Base-by-base conservation (phyloP, 1,140 invertebrate genomes). In the Pseudomyrmex sp. region DNA sequence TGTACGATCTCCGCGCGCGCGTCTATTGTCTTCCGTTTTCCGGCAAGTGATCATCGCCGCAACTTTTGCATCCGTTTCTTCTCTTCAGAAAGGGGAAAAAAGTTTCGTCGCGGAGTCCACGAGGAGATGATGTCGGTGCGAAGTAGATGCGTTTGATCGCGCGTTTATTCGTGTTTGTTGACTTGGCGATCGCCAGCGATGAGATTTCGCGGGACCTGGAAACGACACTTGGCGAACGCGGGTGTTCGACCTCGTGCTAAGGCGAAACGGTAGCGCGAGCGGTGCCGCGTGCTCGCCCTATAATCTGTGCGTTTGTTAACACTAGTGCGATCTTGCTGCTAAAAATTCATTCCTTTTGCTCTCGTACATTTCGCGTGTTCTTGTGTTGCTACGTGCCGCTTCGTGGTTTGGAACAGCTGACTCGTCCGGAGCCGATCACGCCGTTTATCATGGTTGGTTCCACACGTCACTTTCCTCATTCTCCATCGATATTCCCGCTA, bases 191-290 rank as follows among this genome's bases (percentile, higher is more conserved):
- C 68, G 26, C n/a, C 23, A 26, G 18, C 86, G 85, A 89, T 87
- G 68, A 82, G 85, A 85, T 91, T 90, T 90, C 84, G 88, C 90
- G 91, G 91, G 87, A 91, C 79, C 89, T 92, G 88, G 66, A 91
- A 89, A 88, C 72, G 83, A 89, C 86, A 85, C 69, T 85, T 88
- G 23, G 91, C 85, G 18, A 89, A 90, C 20, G 59, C 87, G 35
- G 90, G 89, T 68, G 59, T 83, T 87, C 58, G 86, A 91, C 83
- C 88, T 90, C 48, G 90, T 61, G 76, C 76, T 58, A 59, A 79
- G 50, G 62, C 63, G 52, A 61, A 79, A 44, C 76, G 75, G 75
- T 76, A 76, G n/a, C 75, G 52, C 63, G 35, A 58, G 23, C 18
- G 50, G 26, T 1, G 35, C 35, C 65, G 65, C 44, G 44, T 18